phyloP scores from a whole-genome alignment of 37 sponge, comb jelly and placozoan species.

The Mnemiopsis leidyi region DNA sequence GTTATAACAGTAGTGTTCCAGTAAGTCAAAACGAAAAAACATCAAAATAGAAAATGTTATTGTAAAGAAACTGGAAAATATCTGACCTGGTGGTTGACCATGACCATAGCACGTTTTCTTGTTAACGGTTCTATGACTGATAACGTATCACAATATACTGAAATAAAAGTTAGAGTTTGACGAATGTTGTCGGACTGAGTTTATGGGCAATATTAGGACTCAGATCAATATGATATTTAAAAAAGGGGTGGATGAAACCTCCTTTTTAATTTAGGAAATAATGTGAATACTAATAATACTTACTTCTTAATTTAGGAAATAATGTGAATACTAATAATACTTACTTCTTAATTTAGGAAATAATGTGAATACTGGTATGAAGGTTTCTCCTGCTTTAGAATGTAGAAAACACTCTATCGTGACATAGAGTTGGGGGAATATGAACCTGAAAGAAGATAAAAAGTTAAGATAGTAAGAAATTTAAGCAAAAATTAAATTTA shows the following conservation, averaged over 20 bases:
- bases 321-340: no score
- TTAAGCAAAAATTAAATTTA: background rate
- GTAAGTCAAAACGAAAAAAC: background rate
- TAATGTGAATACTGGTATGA: background rate
- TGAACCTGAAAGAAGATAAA: background rate
- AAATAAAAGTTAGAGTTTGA: no score
- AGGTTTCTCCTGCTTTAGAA: background rate
- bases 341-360: constrained; percentile 3
- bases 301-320: constrained; percentile 26
- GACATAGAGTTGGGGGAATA: background rate
- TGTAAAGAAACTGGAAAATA: no score
- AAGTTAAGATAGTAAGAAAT: background rate
- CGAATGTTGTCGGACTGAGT: no score
- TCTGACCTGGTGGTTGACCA: constrained; percentile 32
- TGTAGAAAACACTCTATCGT: background rate
- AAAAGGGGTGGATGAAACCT: no score
- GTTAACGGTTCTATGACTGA: background rate
- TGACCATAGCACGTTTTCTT: background rate
- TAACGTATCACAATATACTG: constrained; percentile 58
- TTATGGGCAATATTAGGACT: no score
- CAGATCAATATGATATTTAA: no score
- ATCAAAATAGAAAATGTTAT: background rate
- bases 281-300: no score
- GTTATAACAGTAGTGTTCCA: no score
- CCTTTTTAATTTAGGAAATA: background rate